Conservation (phyloP, 2,888 invertebrate genomes). For the Zhengitettix transpicula region DNA sequence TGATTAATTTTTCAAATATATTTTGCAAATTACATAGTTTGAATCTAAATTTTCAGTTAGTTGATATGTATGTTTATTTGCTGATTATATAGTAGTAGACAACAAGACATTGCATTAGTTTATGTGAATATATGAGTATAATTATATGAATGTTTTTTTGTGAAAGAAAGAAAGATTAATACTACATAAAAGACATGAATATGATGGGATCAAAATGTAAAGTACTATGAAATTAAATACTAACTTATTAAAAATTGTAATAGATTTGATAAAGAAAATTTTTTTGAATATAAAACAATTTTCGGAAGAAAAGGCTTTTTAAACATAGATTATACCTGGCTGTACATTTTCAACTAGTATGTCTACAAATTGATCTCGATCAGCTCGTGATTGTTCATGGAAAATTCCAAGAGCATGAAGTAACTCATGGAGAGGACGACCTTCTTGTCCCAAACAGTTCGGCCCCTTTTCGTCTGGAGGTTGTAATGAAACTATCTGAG, state of each 20-base stretch:
- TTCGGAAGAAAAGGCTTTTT: background rate
- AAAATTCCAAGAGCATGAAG: conserved; percentile 69
- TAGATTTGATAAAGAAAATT: no score
- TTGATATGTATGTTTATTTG: no score
- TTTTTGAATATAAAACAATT: background rate
- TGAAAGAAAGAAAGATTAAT: background rate
- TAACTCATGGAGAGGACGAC: conserved; percentile 62
- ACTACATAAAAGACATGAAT: background rate
- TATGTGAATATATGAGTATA: no score
- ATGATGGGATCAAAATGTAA: no score
- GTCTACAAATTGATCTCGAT: conserved; percentile 51
- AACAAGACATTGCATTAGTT: no score
- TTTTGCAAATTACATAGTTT: no score
- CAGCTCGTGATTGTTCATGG: conserved; percentile 63
- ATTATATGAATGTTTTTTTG: background rate
- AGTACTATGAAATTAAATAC: no score
- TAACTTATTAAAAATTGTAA: no score
- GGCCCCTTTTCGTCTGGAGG: conserved; percentile 40
- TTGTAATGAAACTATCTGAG: conserved; percentile 53
- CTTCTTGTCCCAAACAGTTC: conserved; percentile 47
- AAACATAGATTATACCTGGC: conserved; percentile 27
- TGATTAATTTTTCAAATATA: no score
- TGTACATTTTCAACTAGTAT: conserved; percentile 51
- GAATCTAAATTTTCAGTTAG: no score
- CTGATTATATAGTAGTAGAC: no score